Base-by-base conservation (phyloP, 2,888 invertebrate species). In the Piscicola geometra region DNA sequence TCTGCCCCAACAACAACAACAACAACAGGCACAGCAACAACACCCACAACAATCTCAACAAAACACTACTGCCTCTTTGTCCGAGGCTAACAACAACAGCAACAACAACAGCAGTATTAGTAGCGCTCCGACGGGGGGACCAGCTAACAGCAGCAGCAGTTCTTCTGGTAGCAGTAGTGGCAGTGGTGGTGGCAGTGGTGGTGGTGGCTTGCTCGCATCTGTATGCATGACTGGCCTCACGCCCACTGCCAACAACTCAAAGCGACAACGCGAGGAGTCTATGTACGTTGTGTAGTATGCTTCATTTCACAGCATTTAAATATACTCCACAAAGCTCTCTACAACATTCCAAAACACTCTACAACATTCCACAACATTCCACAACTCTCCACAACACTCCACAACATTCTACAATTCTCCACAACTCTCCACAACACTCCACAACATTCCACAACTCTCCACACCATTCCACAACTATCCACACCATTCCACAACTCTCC, bases 181-280 rank as follows among this genome's bases (percentile, higher is more conserved):
- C 18, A 32, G 47, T 41, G 41, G 66, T 69, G 28, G 69, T 35
- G 21, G 32, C 71, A 71, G 33, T 33, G 30, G 76, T 60, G 60
- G 70, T 50, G 32, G 70, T 64, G 36, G 47, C 25, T 25, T 71
- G 21, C 41, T 56, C 0, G 75, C 60, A 5, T 56, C 60, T 21
- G 60, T 56, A 9, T 56, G 60, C 25, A 56, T 56, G 60, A 56
- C 60, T 56, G 60, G 60, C n/a, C 60, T 56, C 25, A 56, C 60
- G 3, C 60, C 60, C 60, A 56, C 12, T 21, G n/a, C 3, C 25
- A 56, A 56, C 25, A 56, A 56, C n/a, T 5, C 60, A 15, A 56
- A 56, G 25, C 9, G 60, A 21, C 60, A 56, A 5, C 60, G 60
- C 3, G 60, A 56, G 3, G 60, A 56, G 3, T 3, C 25, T 5